Percentiles rank a stretch among this genome's conserved stretches.
These are phyloP conservation scores for Hylaeus anthracinus DNA, from an alignment of 1,140 invertebrate species.

Conservation along the genomic window DNA sequence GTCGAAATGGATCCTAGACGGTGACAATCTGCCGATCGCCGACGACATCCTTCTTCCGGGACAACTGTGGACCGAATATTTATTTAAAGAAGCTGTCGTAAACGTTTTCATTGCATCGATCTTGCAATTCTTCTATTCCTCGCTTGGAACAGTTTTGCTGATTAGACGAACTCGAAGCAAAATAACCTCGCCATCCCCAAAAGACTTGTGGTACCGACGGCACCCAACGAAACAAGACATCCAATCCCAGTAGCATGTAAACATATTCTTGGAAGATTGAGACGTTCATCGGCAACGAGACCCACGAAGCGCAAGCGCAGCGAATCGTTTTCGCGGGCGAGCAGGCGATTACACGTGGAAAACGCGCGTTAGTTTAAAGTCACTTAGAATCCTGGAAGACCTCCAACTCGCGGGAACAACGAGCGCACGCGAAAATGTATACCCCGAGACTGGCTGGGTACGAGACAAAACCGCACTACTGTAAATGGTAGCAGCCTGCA, in stretches of 20 bases:
- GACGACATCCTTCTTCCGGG: not conserved
- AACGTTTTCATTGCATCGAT: no score
- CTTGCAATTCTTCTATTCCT: no score
- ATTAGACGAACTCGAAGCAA: no score
- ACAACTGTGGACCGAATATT: not conserved
- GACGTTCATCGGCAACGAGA: not conserved
- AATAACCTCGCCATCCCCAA: no score
- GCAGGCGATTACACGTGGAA: constrained; percentile 23
- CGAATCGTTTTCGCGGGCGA: not conserved
- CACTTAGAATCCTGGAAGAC: constrained; percentile 49
- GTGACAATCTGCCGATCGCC: constrained; percentile 42
- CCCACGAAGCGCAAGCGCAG: not conserved
- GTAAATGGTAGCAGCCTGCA: constrained; percentile 75
- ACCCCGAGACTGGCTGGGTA: constrained; percentile 26
- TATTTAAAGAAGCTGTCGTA: not conserved
- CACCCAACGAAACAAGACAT: no score
- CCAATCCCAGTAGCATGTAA: no score
- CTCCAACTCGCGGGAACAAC: constrained; percentile 15
- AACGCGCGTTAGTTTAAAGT: constrained; percentile 32
- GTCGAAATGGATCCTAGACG: constrained; percentile 56
- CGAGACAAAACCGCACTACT: constrained; percentile 73
- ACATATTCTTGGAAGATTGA: not conserved
- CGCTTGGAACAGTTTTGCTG: no score
- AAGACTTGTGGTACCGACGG: no score
- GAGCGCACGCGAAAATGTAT: constrained; percentile 31